phyloP scores from a whole-genome alignment of 2,888 invertebrate genomes.

The Drosophila putrida region DNA sequence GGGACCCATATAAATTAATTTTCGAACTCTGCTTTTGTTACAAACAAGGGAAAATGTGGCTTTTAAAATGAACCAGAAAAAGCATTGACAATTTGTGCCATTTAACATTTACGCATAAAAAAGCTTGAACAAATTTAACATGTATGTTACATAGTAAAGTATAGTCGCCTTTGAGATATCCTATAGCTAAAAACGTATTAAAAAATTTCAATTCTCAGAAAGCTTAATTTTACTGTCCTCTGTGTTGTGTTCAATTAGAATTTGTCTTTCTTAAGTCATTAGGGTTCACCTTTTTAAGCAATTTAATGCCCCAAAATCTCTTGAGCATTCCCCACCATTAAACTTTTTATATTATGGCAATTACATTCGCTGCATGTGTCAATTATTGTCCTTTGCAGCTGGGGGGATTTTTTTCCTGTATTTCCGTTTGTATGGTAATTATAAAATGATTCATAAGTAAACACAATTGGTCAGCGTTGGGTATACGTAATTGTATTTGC shows the following conservation, averaged over 20 bases:
- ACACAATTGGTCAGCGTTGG: not conserved
- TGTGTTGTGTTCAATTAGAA: not conserved
- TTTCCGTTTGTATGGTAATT: conserved; percentile 11
- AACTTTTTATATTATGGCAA: conserved; percentile 13
- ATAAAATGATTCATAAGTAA: conserved; percentile 24
- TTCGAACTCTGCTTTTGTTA: conserved; percentile 12
- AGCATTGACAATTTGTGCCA: conserved; percentile 18
- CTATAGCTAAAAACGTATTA: not conserved
- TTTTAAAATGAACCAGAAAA: conserved; percentile 17
- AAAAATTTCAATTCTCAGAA: not conserved
- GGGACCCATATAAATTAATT: conserved; percentile 51
- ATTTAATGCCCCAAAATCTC: conserved; percentile 4
- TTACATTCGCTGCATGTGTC: not conserved
- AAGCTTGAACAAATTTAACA: not conserved
- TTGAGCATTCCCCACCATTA: conserved; percentile 6
- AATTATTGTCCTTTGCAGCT: not conserved
- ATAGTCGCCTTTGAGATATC: not conserved
- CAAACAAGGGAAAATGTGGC: conserved; percentile 13
- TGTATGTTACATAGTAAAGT: too few relatives aligned
- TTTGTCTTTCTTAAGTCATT: not conserved
- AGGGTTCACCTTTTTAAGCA: not conserved
- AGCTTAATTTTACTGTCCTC: not conserved
- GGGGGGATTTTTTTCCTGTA: conserved; percentile 4
- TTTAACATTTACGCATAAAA: conserved; percentile 1
- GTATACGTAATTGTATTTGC: conserved; percentile 23